These are phyloP conservation scores for Protonemura montana DNA, from an alignment of 2,888 invertebrate genomes.

Conservation along the genomic window DNA sequence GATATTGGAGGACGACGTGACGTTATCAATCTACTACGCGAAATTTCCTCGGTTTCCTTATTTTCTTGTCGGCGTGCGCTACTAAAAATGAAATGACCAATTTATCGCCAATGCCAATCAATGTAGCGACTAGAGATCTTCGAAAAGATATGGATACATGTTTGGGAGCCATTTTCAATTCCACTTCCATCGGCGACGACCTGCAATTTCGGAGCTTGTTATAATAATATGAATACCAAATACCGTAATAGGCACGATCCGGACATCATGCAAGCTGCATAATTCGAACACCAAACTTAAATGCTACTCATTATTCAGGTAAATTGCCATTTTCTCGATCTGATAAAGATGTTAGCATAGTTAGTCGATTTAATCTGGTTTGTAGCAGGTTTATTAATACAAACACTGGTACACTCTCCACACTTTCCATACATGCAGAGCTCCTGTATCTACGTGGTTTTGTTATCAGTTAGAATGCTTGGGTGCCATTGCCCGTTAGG, in stretches of 20 bases:
- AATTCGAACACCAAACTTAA: background rate
- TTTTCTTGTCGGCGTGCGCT: background rate
- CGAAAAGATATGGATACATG: background rate
- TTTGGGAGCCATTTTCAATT: background rate
- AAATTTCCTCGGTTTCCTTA: background rate
- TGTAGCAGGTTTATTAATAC: background rate
- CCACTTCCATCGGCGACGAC: background rate
- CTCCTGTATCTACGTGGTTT: background rate
- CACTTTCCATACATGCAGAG: background rate
- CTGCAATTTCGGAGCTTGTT: no score
- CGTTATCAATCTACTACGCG: no score
- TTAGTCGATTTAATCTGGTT: background rate
- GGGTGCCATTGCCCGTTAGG: no score
- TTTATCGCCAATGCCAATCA: background rate
- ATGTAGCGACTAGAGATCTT: background rate
- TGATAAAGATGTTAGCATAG: slow-evolving; percentile 12
- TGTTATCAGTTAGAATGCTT: no score
- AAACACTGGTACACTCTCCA: background rate
- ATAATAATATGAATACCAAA: slow-evolving; percentile 4
- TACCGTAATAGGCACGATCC: background rate
- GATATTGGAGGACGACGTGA: no score
- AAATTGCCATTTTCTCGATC: slow-evolving; percentile 12
- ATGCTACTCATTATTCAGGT: slow-evolving; percentile 1
- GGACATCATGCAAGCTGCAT: background rate
- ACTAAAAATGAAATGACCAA: slow-evolving; percentile 12